phyloP scores from a whole-genome alignment of 2,113 vertebrate species.

The Dipodomys merriami region DNA sequence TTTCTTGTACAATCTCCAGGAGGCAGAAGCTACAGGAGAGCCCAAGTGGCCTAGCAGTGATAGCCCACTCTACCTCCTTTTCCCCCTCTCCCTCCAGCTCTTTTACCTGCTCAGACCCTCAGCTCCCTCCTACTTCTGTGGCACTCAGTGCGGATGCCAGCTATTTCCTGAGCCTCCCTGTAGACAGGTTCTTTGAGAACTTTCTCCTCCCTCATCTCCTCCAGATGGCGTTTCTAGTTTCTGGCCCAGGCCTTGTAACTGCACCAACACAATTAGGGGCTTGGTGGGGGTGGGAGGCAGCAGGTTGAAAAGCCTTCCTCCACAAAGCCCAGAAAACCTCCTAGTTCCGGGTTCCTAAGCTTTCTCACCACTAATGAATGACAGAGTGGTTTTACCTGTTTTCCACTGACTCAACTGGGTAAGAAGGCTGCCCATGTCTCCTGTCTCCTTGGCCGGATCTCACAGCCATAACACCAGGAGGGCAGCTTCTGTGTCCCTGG shows the following conservation, averaged over 20 bases:
- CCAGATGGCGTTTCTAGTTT: neutral
- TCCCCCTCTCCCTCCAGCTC: neutral
- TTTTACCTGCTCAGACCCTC: neutral
- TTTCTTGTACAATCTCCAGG: neutral
- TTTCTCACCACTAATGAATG: slow-evolving; percentile 44
- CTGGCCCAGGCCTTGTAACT: neutral
- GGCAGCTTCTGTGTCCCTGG: neutral
- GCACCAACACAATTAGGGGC: neutral
- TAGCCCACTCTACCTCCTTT: too few relatives aligned
- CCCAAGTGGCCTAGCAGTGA: neutral
- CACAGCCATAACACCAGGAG: neutral
- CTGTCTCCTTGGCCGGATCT: neutral
- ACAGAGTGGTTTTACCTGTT: slow-evolving; percentile 67
- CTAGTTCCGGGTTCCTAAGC: neutral
- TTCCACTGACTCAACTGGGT: neutral
- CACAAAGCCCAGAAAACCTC: neutral
- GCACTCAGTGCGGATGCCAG: neutral
- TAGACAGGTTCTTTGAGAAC: neutral
- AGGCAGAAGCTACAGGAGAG: neutral
- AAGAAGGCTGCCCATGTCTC: neutral
- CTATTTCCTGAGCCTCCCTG: neutral
- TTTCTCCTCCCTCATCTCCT: neutral
- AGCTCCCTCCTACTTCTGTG: neutral
- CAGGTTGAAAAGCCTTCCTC: neutral
- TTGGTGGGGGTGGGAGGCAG: too few relatives aligned